Base-by-base conservation (phyloP, 2,113 vertebrate genomes). In the Heliornis fulica region DNA sequence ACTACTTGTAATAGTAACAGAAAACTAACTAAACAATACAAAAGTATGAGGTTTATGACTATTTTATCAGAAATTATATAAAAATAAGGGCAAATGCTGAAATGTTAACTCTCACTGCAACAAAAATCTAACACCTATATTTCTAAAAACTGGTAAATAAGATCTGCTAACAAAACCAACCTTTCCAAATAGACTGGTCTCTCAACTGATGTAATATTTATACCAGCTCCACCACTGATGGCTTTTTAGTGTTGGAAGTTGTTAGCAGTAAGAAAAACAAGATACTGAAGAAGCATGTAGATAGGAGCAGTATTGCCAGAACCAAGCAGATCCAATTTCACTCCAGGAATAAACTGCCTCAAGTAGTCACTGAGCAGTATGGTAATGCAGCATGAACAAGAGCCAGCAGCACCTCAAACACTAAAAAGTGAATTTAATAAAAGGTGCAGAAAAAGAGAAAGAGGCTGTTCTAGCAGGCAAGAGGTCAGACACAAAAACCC, bases 191-290 rank as follows among this genome's bases (percentile, higher is more conserved):
- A 14, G n/a, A 11, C 9, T 69, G 25, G 15, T 31, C 31, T 83
- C 61, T 68, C 45, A 80, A 40, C 12, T 34, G 32, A 28, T 45
- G 4, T 5, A 77, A 28, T 16, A 15, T 9, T 66, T 29, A 8
- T 0, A 57, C 53, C 48, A 41, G 2, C 36, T 22, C 68, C 9
- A 45, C 3, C 40, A 34, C 48, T 8, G 3, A 23, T 2, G 36
- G 2, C 3, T 50, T 78, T 31, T 51, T 13, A 63, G 15, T 4
- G 19, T 5, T 32, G 1, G 0, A 56, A 54, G 23, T 8, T 29
- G 13, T 14, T 5, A 34, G 23, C 11, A 65, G 7, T 6, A 32
- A 79, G 21, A 61, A 75, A 84, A 85, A 3, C 28, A 78, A 79
- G 25, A 16, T 25, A 21, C 8, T 45, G 51, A 4, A 22, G n/a